A percentile compares a stretch with the other conserved stretches of the same genome.
Evolutionary conservation across 2,888 invertebrate species (phyloP).

Genomic region (Plusia festucae): DNA sequence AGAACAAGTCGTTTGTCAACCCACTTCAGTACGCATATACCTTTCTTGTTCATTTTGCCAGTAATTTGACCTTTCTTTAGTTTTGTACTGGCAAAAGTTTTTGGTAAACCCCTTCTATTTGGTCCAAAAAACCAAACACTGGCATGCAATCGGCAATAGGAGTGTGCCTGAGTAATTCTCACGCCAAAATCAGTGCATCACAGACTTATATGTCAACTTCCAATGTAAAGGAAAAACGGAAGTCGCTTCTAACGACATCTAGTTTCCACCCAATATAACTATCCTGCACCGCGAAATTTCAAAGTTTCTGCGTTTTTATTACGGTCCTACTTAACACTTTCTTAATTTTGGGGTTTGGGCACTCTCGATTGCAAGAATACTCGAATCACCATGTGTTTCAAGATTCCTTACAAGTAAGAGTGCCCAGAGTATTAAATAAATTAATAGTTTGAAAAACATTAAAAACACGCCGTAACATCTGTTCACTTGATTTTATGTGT

Average conservation of each 20-base stretch:
- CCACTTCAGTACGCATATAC: conserved; percentile 53
- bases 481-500: too few relatives aligned
- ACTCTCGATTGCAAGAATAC: not conserved
- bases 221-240: not conserved
- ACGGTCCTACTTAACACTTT: not conserved
- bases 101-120: conserved; percentile 58
- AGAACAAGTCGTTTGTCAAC: conserved; percentile 51
- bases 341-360: not conserved
- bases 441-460: too few relatives aligned
- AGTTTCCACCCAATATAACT: not conserved
- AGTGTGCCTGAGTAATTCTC: too few relatives aligned
- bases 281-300: not conserved
- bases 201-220: conserved; percentile 1
- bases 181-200: too few relatives aligned
- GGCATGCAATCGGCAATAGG: too few relatives aligned
- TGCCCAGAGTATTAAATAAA: not conserved
- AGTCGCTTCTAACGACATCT: not conserved
- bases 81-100: conserved; percentile 20
- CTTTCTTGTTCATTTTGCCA: conserved; percentile 55
- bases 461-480: too few relatives aligned
- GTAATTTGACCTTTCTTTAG: conserved; percentile 33
- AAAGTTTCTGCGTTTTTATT: not conserved
- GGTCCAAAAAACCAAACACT: too few relatives aligned
- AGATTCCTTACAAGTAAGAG: not conserved
- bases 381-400: not conserved